Percentiles rank a stretch among this genome's conserved stretches.
Conservation (phyloP, 2,113 vertebrate species). For the Pantherophis guttatus region DNA sequence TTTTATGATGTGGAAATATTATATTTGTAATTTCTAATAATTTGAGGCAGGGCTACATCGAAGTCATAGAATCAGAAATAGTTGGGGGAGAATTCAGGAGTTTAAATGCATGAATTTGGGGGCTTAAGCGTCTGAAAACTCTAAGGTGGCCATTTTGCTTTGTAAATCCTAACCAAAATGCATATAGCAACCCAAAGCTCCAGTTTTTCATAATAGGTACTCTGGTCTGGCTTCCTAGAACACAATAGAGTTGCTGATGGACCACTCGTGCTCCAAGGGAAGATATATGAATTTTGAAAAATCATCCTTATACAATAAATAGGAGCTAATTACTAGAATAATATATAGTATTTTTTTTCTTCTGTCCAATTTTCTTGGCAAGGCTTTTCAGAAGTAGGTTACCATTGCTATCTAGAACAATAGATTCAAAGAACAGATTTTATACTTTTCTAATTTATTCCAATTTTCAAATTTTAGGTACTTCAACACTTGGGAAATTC, state of each 20-base stretch:
- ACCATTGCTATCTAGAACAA: background rate
- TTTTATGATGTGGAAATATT: background rate
- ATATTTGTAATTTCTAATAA: background rate
- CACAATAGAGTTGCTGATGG: background rate
- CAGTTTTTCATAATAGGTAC: background rate
- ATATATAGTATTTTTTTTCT: background rate
- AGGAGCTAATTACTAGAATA: background rate
- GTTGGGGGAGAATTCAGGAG: conserved; percentile 31
- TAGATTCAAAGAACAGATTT: background rate
- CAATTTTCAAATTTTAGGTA: conserved; percentile 42
- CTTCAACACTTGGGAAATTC: conserved; percentile 2
- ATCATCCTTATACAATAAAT: background rate
- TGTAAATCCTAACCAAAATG: background rate
- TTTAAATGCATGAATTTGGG: background rate
- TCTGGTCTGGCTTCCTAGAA: background rate
- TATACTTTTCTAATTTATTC: background rate
- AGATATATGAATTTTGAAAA: background rate
- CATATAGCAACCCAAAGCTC: background rate
- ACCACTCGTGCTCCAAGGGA: background rate
- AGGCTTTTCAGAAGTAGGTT: background rate
- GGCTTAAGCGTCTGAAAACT: background rate
- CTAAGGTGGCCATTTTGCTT: background rate
- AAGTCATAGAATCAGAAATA: background rate
- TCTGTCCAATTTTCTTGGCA: background rate
- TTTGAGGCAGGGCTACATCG: background rate